Percentiles rank a stretch among this genome's conserved stretches.
These are phyloP conservation scores for Quadriops clusia DNA, from an alignment of 2,888 invertebrate genomes.

Conservation along the genomic window DNA sequence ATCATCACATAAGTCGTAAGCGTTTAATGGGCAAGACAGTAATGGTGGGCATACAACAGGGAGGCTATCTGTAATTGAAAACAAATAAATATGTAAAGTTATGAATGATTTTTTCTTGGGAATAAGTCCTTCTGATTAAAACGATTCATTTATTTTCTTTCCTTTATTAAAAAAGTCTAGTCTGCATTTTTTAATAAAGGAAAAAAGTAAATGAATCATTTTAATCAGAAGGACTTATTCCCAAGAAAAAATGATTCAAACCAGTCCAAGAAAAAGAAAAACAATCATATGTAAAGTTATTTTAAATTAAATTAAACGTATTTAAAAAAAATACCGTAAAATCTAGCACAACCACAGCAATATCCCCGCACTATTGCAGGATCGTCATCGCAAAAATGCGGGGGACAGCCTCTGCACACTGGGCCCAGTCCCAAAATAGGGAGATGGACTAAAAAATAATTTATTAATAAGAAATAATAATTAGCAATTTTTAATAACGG, in stretches of 20 bases:
- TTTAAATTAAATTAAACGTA: conserved; percentile 6
- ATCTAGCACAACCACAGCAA: conserved; percentile 51
- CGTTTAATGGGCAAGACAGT: conserved; percentile 44
- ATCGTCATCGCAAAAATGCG: conserved; percentile 46
- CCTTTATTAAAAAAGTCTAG: too few species aligned
- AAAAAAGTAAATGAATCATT: neutral
- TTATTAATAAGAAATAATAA: conserved; percentile 9
- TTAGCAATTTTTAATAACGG: too few species aligned
- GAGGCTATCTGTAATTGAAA: conserved; percentile 40
- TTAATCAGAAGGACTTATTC: too few species aligned
- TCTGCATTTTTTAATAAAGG: too few species aligned
- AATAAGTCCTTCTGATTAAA: too few species aligned
- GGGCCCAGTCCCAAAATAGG: conserved; percentile 42
- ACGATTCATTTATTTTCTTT: too few species aligned
- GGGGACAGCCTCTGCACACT: conserved; percentile 45
- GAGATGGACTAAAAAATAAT: conserved; percentile 39
- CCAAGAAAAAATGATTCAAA: too few species aligned
- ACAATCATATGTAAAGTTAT: conserved; percentile 7
- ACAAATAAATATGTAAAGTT: conserved; percentile 5
- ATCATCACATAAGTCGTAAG: conserved; percentile 46
- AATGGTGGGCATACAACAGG: conserved; percentile 44
- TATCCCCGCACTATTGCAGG: conserved; percentile 49
- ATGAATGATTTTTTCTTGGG: too few species aligned
- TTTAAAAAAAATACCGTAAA: conserved; percentile 36
- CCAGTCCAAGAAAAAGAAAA: conserved; percentile 3